Evolutionary conservation across 2,888 invertebrate genomes (phyloP).

Genomic region (Choristoneura rosaceana): DNA sequence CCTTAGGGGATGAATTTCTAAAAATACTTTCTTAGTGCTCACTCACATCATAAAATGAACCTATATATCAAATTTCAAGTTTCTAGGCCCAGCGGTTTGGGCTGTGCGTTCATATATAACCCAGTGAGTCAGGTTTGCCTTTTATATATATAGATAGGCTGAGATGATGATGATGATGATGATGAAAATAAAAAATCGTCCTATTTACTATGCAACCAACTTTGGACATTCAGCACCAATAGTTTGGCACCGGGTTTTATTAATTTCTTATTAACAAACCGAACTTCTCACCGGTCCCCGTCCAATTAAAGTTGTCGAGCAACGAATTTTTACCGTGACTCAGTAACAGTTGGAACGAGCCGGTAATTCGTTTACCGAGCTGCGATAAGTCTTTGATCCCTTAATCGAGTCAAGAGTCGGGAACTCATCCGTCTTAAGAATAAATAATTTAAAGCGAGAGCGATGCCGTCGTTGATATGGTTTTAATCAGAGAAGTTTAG

Average conservation of each 20-base stretch:
- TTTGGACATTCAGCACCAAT: not conserved
- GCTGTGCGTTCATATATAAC: too few relatives aligned
- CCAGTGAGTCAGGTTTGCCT: too few relatives aligned
- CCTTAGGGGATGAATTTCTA: too few relatives aligned
- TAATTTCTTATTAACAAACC: not conserved
- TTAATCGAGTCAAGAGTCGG: constrained; percentile 25
- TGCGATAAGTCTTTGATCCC: constrained; percentile 38
- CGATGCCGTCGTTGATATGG: constrained; percentile 1
- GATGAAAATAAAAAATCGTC: not conserved
- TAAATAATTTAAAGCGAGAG: constrained; percentile 26
- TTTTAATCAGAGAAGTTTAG: constrained; percentile 8
- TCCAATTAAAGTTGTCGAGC: constrained; percentile 20
- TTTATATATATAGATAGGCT: too few relatives aligned
- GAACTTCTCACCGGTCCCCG: not conserved
- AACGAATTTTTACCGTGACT: constrained; percentile 22
- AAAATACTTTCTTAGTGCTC: too few relatives aligned
- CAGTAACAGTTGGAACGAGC: constrained; percentile 37
- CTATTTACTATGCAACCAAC: not conserved
- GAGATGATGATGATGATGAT: too few relatives aligned
- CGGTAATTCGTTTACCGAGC: constrained; percentile 32
- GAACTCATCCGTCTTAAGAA: constrained; percentile 28
- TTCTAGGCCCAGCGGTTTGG: too few relatives aligned
- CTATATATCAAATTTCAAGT: too few relatives aligned
- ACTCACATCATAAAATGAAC: too few relatives aligned
- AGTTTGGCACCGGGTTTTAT: not conserved